Evolutionary conservation across 2,888 invertebrate species (phyloP).

Genomic region (Drosophila helvetica): DNA sequence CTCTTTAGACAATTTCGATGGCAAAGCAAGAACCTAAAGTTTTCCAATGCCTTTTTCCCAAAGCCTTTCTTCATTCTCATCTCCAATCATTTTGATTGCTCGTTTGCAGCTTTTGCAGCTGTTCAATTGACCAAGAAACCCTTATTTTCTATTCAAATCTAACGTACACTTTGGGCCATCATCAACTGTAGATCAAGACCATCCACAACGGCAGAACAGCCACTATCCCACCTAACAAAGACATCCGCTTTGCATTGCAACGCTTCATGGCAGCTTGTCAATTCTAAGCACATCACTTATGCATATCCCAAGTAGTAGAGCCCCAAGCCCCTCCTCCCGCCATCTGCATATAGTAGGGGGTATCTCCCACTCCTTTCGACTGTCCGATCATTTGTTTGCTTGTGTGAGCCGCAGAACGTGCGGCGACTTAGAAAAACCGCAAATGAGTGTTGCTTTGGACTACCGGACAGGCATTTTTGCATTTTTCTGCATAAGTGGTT

Average conservation of each 20-base stretch:
- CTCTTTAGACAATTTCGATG: not conserved
- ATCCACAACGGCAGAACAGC: conserved; percentile 8
- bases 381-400: conserved; percentile 45
- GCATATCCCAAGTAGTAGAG: conserved; percentile 22
- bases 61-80: not conserved
- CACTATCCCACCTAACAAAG: conserved; percentile 45
- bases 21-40: not conserved
- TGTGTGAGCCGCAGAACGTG: conserved; percentile 71
- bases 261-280: conserved; percentile 68
- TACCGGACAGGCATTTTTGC: conserved; percentile 69
- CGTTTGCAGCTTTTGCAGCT: not conserved
- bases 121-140: conserved; percentile 6
- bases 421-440: conserved; percentile 71
- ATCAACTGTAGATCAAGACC: conserved; percentile 27
- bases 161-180: conserved; percentile 12
- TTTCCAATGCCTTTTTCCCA: not conserved
- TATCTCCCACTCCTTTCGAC: conserved; percentile 9
- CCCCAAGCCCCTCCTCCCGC: conserved; percentile 32
- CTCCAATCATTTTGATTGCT: not conserved
- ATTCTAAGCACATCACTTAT: conserved; percentile 73
- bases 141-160: conserved; percentile 8
- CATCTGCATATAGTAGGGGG: conserved; percentile 9
- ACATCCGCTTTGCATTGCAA: conserved; percentile 67
- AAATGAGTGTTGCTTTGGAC: conserved; percentile 66
- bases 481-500: conserved; percentile 67